Percentiles rank a stretch among this genome's conserved stretches.
These are phyloP conservation scores for Argyrosomus regius DNA, from an alignment of 2,797 vertebrate species.

Conservation along the genomic window DNA sequence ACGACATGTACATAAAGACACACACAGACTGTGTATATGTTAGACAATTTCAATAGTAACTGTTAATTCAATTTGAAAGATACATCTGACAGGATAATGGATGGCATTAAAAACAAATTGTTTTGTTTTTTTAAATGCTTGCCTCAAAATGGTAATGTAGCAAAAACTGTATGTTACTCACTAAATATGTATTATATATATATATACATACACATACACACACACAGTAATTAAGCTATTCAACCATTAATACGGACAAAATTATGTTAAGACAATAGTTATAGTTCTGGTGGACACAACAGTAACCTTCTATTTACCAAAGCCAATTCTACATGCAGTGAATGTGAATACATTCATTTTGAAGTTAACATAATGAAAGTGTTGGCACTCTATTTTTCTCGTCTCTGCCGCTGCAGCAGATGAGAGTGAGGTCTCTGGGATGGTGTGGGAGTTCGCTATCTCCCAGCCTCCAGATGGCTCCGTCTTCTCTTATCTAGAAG, in stretches of 20 bases:
- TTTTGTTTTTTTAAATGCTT: not conserved
- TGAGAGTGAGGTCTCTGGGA: slow-evolving; percentile 85
- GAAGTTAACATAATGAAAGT: slow-evolving; percentile 86
- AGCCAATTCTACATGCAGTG: slow-evolving; percentile 71
- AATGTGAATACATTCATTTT: slow-evolving; percentile 84
- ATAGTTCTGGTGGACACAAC: slow-evolving; percentile 43
- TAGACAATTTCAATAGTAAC: not conserved
- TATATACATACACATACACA: no score
- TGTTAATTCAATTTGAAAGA: not conserved
- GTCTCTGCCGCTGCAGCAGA: slow-evolving; percentile 79
- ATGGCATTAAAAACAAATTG: not conserved
- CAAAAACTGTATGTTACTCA: not conserved
- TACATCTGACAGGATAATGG: not conserved
- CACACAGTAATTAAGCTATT: not conserved
- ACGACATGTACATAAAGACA: not conserved
- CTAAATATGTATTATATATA: not conserved
- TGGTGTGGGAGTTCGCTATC: slow-evolving; percentile 90
- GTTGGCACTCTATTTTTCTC: slow-evolving; percentile 78
- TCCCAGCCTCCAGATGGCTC: slow-evolving; percentile 89
- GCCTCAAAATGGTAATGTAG: not conserved
- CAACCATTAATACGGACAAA: not conserved
- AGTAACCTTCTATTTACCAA: slow-evolving; percentile 72
- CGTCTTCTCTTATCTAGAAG: slow-evolving; percentile 90
- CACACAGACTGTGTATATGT: not conserved
- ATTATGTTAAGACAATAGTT: slow-evolving; percentile 33